phyloP scores from a whole-genome alignment of 2,113 vertebrate species.

The Ptyas mucosa region DNA sequence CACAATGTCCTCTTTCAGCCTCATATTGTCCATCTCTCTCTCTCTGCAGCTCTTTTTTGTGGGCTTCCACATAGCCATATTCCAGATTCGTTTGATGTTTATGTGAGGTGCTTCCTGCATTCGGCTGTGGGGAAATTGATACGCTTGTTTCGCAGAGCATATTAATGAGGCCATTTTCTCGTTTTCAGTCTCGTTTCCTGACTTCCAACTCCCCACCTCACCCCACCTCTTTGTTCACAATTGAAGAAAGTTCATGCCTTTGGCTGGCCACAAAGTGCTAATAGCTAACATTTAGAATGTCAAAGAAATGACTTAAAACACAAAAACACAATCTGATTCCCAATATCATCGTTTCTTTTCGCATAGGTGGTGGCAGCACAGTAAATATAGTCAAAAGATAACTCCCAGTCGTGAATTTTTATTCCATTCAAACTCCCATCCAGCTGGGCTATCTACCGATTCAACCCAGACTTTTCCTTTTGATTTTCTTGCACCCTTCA shows the following conservation, averaged over 20 bases:
- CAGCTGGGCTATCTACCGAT: neutral
- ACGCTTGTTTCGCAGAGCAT: neutral
- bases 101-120: neutral
- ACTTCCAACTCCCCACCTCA: neutral
- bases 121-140: neutral
- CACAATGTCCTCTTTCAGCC: neutral
- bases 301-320: neutral
- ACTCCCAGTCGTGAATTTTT: neutral
- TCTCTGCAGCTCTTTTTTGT: neutral
- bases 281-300: neutral
- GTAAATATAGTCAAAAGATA: neutral
- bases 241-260: neutral
- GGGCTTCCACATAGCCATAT: neutral
- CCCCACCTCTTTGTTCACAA: neutral
- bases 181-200: no score
- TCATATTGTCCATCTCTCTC: neutral
- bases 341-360: neutral
- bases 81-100: neutral
- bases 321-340: neutral
- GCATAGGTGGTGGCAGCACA: neutral
- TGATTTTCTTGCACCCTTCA: neutral
- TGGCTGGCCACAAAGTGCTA: neutral
- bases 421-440: neutral
- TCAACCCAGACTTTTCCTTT: neutral
- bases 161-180: neutral